These are phyloP conservation scores for Anguilla megastoma DNA, from an alignment of 2,797 vertebrate species.

Conservation along the genomic window DNA sequence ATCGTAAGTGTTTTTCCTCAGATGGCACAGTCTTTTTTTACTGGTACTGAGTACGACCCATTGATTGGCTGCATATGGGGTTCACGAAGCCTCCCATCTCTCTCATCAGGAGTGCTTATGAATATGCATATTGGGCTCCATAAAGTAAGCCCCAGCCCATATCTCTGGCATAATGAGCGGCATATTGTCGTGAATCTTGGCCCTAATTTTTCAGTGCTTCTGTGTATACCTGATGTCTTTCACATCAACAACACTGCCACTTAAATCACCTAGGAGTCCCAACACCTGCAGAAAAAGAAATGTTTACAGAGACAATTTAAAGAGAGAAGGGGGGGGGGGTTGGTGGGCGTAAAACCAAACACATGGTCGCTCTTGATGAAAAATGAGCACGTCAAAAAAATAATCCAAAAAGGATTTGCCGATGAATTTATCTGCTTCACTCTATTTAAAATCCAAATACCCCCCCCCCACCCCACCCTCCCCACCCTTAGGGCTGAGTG, in stretches of 20 bases:
- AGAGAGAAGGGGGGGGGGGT: background rate
- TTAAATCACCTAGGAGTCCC: background rate
- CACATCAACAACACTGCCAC: background rate
- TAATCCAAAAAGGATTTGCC: background rate
- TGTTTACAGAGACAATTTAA: background rate
- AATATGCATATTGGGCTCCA: background rate
- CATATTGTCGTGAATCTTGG: constrained; percentile 3
- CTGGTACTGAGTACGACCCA: background rate
- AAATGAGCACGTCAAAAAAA: background rate
- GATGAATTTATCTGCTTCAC: background rate
- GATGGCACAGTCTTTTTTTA: background rate
- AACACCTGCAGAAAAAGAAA: background rate
- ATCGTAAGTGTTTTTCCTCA: background rate
- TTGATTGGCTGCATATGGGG: background rate
- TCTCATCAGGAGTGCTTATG: background rate
- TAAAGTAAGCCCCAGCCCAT: background rate
- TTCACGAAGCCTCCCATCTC: background rate
- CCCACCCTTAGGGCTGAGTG: background rate
- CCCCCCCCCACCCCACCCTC: too few relatives aligned
- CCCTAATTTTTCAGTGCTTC: background rate
- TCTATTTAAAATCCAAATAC: background rate
- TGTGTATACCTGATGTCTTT: background rate
- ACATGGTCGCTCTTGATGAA: background rate
- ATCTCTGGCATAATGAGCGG: background rate
- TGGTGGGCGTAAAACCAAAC: background rate